Evolutionary conservation across 2,797 vertebrate genomes (phyloP).

Genomic region (Darevskia mixta): DNA sequence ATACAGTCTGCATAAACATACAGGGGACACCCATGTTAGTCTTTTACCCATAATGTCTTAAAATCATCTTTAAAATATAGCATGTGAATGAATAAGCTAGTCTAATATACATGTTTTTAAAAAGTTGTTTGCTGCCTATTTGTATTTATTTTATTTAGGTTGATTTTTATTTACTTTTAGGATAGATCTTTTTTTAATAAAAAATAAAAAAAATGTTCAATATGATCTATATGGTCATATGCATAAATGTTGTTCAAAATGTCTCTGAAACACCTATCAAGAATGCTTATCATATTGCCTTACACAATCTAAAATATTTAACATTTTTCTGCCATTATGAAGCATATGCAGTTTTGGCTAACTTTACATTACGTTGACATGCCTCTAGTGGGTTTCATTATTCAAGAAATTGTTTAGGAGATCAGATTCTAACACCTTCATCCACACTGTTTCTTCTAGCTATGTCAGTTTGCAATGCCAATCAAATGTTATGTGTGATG

Average conservation of each 20-base stretch:
- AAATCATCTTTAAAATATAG: not conserved
- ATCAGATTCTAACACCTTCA: not conserved
- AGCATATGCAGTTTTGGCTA: not conserved
- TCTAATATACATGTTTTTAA: not conserved
- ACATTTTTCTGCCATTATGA: not conserved
- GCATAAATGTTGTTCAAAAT: rapidly evolving
- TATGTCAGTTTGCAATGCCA: not conserved
- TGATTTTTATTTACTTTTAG: too few species aligned
- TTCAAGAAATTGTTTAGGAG: not conserved
- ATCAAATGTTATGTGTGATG: not conserved
- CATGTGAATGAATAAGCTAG: not conserved
- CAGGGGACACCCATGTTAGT: not conserved
- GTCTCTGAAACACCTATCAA: rapidly evolving
- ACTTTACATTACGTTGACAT: not conserved
- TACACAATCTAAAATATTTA: not conserved
- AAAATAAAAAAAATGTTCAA: not conserved
- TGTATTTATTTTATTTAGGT: too few species aligned
- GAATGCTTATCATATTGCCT: not conserved
- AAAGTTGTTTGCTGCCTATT: not conserved
- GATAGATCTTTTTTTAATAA: too few species aligned
- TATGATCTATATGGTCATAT: rapidly evolving
- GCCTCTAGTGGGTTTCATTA: not conserved
- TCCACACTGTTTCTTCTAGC: not conserved
- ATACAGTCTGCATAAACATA: not conserved
- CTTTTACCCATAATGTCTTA: not conserved